Evolutionary conservation across 1,140 invertebrate species (phyloP).

Genomic region (Trichonephila clavipes): DNA sequence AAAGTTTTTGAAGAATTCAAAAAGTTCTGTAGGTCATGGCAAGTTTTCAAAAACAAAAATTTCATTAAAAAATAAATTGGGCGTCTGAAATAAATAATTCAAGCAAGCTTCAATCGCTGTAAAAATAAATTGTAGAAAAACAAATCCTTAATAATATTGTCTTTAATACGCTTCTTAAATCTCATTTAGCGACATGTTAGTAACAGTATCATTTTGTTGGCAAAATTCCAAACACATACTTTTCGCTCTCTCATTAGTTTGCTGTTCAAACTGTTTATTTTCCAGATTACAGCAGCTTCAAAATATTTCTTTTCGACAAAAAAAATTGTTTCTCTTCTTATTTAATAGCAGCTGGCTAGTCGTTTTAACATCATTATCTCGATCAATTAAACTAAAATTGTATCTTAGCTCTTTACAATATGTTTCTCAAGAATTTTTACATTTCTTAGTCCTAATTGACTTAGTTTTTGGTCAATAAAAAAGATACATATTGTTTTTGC

Average conservation of each 20-base stretch:
- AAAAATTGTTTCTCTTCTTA: neutral
- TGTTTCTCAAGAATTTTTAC: neutral
- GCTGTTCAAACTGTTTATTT: slow-evolving; percentile 20
- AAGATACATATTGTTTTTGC: neutral
- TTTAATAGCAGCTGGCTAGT: slow-evolving; percentile 16
- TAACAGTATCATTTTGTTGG: neutral
- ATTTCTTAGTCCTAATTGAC: neutral
- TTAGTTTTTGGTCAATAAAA: neutral
- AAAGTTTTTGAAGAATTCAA: too few relatives aligned
- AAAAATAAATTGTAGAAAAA: neutral
- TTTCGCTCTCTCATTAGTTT: neutral
- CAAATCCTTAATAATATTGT: neutral
- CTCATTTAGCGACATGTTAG: neutral
- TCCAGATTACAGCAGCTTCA: neutral
- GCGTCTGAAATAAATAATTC: too few relatives aligned
- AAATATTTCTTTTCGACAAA: slow-evolving; percentile 11
- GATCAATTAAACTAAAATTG: slow-evolving; percentile 19
- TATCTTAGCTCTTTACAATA: neutral
- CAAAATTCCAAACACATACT: slow-evolving; percentile 6
- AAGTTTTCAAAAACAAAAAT: too few relatives aligned
- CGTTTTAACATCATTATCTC: slow-evolving; percentile 20
- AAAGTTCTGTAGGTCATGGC: too few relatives aligned
- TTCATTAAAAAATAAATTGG: too few relatives aligned
- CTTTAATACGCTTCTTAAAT: neutral
- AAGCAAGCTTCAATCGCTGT: neutral